Evolutionary conservation across 2,888 invertebrate species (phyloP), one percentile per base, ranked within the genome.

Genomic region (Caenorhabditis doughertyi): DNA sequence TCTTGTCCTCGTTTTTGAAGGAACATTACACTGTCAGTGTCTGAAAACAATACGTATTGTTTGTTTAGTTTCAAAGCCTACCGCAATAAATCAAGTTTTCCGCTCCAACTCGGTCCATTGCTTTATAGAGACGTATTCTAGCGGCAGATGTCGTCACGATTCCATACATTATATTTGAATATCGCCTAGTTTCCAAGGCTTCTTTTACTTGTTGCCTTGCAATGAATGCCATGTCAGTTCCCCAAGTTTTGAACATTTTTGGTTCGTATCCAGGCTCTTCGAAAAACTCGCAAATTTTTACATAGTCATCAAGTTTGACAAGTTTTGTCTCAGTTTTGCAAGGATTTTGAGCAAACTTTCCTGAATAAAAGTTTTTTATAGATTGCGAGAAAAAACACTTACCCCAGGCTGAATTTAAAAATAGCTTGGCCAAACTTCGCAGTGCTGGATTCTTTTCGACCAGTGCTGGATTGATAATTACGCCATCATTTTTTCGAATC

Each of bases 31-130:
- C 39, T 39, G 23, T 67, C 67, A 3, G 67, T 67, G 27, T 67
- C 58, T 58, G 9, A 21, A n/a, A n/a, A n/a, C n/a, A n/a, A n/a
- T n/a, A n/a, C n/a, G n/a, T n/a, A n/a, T n/a, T n/a, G n/a, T n/a
- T n/a, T n/a, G n/a, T n/a, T n/a, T n/a, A n/a, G n/a, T n/a, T n/a
- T n/a, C n/a, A n/a, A n/a, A n/a, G 35, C 67, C 25, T 21, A 53
- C 67, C 68, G n/a, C 68, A 68, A 29, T 68, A 68, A 3, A 55
- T 21, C 4, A 68, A 0, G n/a, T 70, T 56, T 1, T 47, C 56
- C 0, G 39, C 13, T 35, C 70, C 70, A 8, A 58, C 29, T 8
- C 5, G 3, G 5, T 70, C 16, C 56, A 70, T 56, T 0, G 56
- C 70, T 7, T 32, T 29, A 16, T 23, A 47, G 1, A 70, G 23